phyloP scores from a whole-genome alignment of 2,888 invertebrate genomes.

The Malthinus seriepunctatus region DNA sequence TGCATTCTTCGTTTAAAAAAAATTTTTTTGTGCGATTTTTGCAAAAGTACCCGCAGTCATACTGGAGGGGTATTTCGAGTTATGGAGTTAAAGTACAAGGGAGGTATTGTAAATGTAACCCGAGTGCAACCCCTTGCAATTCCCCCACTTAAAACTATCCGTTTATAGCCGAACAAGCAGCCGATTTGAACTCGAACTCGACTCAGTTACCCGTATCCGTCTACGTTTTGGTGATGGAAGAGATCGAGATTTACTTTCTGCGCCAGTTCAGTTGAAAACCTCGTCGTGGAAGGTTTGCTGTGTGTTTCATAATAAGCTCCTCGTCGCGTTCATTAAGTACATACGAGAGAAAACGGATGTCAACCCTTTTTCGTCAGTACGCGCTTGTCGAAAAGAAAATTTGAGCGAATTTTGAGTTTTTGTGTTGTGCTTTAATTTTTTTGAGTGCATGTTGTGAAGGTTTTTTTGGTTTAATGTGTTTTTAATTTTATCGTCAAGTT shows the following conservation, averaged over 20 bases:
- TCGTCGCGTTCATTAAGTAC: constrained; percentile 14
- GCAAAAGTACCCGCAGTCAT: constrained; percentile 22
- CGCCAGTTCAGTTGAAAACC: constrained; percentile 43
- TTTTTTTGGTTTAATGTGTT: constrained; percentile 11
- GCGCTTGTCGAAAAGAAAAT: neutral
- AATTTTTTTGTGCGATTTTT: constrained; percentile 12
- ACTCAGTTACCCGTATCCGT: constrained; percentile 33
- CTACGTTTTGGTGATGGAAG: constrained; percentile 28
- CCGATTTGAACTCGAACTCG: constrained; percentile 42
- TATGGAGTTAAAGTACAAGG: constrained; percentile 35
- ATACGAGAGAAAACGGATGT: neutral
- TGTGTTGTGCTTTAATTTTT: constrained; percentile 29
- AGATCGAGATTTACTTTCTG: constrained; percentile 30
- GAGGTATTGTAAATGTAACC: constrained; percentile 45
- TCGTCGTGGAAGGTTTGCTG: constrained; percentile 22
- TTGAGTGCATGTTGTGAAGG: constrained; percentile 22
- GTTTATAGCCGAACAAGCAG: constrained; percentile 41
- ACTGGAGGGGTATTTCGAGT: constrained; percentile 6
- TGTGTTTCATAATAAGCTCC: constrained; percentile 14
- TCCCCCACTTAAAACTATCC: constrained; percentile 36
- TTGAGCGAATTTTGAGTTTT: constrained; percentile 18
- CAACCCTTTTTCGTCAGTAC: constrained; percentile 11
- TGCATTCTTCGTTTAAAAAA: neutral
- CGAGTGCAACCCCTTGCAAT: constrained; percentile 45
- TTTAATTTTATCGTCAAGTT: constrained; percentile 18